Evolutionary conservation across 2,888 invertebrate species (phyloP).

Genomic region (Callyntrura sp.): DNA sequence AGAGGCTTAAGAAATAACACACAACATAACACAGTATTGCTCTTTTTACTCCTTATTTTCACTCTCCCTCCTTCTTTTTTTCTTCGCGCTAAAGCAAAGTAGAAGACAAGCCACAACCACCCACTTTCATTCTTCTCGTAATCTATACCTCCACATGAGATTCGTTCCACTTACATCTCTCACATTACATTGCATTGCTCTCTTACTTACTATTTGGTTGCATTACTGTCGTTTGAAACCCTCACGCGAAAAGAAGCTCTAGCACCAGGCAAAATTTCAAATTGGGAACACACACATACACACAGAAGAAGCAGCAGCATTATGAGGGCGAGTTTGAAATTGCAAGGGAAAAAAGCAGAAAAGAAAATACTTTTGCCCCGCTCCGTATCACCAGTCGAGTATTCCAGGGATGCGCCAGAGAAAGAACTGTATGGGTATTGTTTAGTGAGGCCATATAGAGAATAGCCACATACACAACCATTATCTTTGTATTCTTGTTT

Average conservation of each 20-base stretch:
- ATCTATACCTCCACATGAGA: constrained; percentile 71
- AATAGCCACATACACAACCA: neutral
- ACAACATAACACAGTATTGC: neutral
- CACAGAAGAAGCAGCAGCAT: neutral
- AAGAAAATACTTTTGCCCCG: constrained; percentile 21
- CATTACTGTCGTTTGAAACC: constrained; percentile 64
- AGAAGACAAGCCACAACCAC: constrained; percentile 68
- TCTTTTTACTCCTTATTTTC: neutral
- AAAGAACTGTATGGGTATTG: neutral
- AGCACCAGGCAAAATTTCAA: constrained; percentile 38
- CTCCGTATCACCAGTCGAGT: constrained; percentile 17
- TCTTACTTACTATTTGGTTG: constrained; percentile 34
- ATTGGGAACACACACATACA: neutral
- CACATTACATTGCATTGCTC: constrained; percentile 55
- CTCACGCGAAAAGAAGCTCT: neutral
- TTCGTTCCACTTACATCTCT: constrained; percentile 71
- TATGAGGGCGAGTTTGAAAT: neutral
- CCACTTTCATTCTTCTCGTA: constrained; percentile 59
- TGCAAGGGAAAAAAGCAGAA: neutral
- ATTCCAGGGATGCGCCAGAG: neutral
- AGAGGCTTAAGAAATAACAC: constrained; percentile 56
- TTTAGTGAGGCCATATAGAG: too few relatives aligned
- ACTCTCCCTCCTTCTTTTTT: neutral
- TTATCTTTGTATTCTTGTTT: neutral
- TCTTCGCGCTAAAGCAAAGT: neutral